These are phyloP conservation scores for Aurelia aurita DNA, from an alignment of 30 jellyfish, hydroid and myxozoan species.

Conservation along the genomic window DNA sequence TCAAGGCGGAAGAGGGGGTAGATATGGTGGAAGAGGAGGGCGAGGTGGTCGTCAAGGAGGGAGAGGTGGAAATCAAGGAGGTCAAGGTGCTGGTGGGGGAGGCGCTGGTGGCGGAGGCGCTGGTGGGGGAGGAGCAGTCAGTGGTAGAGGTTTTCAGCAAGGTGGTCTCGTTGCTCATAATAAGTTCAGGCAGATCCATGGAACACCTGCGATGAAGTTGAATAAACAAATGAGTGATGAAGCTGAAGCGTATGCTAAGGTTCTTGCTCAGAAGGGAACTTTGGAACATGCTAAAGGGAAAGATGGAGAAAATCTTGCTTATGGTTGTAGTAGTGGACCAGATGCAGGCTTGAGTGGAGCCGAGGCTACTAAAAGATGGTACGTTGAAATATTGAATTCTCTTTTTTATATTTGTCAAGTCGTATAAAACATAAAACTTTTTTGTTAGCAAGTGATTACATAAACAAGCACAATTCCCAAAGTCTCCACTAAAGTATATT, in stretches of 20 bases:
- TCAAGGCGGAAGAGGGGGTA: conserved; percentile 7
- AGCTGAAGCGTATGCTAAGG: conserved; percentile 87
- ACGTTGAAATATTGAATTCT: not conserved
- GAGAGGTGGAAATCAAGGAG: conserved; percentile 7
- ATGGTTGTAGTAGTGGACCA: conserved; percentile 57
- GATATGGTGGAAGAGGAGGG: conserved; percentile 11
- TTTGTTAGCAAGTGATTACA: no score
- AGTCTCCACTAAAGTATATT: no score
- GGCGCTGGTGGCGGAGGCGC: conserved; percentile 21
- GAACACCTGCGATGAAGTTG: conserved; percentile 64
- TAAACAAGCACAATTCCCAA: no score
- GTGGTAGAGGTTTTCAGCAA: conserved; percentile 40
- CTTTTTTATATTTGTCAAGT: no score
- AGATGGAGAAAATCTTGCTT: conserved; percentile 94
- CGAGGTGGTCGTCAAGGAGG: conserved; percentile 12
- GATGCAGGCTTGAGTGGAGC: conserved; percentile 76
- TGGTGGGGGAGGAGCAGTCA: conserved; percentile 53
- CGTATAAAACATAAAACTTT: no score
- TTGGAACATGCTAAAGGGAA: conserved; percentile 62
- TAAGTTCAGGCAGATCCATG: conserved; percentile 78
- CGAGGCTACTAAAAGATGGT: conserved; percentile 96
- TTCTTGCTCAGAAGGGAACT: conserved; percentile 70
- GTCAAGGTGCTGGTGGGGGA: conserved; percentile 22
- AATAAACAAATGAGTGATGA: conserved; percentile 64
- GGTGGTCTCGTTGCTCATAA: conserved; percentile 85